A percentile compares a stretch with the other conserved stretches of the same genome.
Conservation (phyloP, 2,888 invertebrate genomes). For the Synergus japonicus region DNA sequence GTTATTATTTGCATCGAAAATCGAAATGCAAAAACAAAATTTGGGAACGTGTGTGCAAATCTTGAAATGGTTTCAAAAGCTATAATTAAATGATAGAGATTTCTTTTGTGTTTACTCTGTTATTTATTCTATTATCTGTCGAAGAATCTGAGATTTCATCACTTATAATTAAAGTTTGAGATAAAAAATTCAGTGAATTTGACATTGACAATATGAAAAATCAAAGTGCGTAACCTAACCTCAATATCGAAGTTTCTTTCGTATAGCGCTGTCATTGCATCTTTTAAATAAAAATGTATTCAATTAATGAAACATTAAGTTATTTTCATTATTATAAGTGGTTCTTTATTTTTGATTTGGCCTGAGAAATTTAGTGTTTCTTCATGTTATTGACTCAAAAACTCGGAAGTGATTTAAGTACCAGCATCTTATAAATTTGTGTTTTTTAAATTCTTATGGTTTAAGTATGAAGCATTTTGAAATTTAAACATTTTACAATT, state of each 20-base stretch:
- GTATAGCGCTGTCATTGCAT: not conserved
- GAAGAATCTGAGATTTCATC: not conserved
- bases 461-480: not conserved
- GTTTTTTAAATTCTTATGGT: not conserved
- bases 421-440: not conserved
- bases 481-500: not conserved
- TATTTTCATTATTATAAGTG: not conserved
- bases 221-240: constrained; percentile 24
- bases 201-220: constrained; percentile 13
- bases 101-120: not conserved
- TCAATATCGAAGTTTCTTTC: not conserved
- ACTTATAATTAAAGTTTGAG: constrained; percentile 10
- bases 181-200: constrained; percentile 6
- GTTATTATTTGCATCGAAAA: not conserved
- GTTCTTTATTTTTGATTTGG: no score
- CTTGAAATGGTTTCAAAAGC: not conserved
- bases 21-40: not conserved
- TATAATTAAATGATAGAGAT: not conserved
- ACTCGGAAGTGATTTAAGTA: not conserved
- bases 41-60: not conserved
- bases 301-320: no score
- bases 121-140: not conserved
- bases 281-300: no score
- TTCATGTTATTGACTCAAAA: not conserved
- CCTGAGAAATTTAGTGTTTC: not conserved